These are phyloP conservation scores for Eidolon helvum DNA, from an alignment of 2,113 vertebrate species.

Conservation along the genomic window DNA sequence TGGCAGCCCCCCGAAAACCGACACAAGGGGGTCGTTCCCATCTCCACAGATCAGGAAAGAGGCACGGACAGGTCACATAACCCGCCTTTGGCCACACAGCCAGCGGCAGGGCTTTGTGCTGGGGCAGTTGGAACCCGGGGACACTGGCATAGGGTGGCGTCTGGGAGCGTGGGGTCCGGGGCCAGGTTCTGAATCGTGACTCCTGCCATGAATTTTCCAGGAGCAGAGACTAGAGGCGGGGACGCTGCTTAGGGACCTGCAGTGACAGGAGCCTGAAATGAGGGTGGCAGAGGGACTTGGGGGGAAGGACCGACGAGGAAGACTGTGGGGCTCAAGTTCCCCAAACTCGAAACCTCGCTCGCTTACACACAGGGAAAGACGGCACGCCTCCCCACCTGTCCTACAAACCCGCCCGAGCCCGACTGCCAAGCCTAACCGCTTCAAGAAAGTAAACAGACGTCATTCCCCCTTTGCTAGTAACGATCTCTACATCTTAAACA, in stretches of 20 bases:
- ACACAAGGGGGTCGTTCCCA: neutral
- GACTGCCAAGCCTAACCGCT: neutral
- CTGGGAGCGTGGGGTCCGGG: neutral
- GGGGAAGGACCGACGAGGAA: neutral
- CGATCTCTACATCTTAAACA: neutral
- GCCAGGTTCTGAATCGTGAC: neutral
- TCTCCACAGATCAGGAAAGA: neutral
- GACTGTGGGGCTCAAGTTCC: neutral
- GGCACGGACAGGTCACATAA: neutral
- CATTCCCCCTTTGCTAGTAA: neutral
- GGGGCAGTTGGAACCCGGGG: neutral
- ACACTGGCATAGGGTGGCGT: too few relatives aligned
- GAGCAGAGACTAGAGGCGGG: neutral
- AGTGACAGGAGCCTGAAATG: neutral
- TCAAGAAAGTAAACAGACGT: neutral
- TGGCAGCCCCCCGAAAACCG: neutral
- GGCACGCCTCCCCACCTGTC: neutral
- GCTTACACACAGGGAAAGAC: neutral
- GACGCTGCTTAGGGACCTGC: neutral
- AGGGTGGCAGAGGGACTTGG: too few relatives aligned
- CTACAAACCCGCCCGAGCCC: neutral
- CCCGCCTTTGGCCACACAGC: neutral
- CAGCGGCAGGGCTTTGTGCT: neutral
- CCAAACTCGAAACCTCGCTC: neutral
- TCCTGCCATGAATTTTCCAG: neutral